A percentile compares a stretch with the other conserved stretches of the same genome.
These are phyloP conservation scores for Sigmodon hispidus DNA, from an alignment of 2,113 vertebrate species.

Conservation along the genomic window DNA sequence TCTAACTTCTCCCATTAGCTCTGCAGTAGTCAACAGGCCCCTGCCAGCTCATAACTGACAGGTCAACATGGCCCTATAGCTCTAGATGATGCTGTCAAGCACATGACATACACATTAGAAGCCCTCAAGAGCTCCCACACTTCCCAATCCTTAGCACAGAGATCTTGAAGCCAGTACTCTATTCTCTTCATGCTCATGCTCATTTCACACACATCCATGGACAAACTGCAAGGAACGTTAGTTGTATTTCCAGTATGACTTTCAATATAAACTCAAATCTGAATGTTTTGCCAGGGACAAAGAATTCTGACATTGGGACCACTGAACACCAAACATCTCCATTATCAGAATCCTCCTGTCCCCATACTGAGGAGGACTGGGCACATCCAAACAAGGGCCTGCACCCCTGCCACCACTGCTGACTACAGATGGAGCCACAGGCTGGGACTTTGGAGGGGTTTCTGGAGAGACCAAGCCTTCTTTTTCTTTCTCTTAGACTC, in stretches of 20 bases:
- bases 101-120: not conserved
- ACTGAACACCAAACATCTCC: not conserved
- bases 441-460: not conserved
- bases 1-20: not conserved
- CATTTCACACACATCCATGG: slow-evolving; percentile 36
- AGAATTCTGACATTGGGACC: slow-evolving; percentile 45
- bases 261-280: slow-evolving; percentile 61
- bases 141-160: not conserved
- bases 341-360: not conserved
- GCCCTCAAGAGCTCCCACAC: not conserved
- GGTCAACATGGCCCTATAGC: not conserved
- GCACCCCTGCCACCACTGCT: not conserved
- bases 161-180: slow-evolving; percentile 18
- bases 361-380: not conserved
- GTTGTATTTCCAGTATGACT: slow-evolving; percentile 59
- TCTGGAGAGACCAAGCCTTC: not conserved
- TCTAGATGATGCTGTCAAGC: not conserved
- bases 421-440: not conserved
- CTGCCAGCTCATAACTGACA: not conserved
- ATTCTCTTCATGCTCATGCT: not conserved
- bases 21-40: not conserved
- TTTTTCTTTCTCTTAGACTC: not conserved
- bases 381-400: not conserved
- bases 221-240: slow-evolving; percentile 42
- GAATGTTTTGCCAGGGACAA: not conserved